Percentiles rank a stretch among this genome's conserved stretches.
These are phyloP conservation scores for Melanotus villosus DNA, from an alignment of 2,888 invertebrate genomes.

Conservation along the genomic window DNA sequence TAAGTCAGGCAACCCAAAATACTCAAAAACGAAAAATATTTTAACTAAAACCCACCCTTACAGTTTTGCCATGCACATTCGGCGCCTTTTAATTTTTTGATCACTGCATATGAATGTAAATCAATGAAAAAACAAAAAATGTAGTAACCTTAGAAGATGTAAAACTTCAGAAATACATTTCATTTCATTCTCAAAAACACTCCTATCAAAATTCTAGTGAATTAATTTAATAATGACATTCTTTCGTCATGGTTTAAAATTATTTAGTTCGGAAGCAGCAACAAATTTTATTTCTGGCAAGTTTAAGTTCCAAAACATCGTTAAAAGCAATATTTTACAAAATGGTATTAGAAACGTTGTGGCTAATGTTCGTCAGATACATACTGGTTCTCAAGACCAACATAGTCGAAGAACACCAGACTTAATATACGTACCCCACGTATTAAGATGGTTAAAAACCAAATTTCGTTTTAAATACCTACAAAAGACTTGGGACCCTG, in stretches of 20 bases:
- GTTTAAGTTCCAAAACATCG: neutral
- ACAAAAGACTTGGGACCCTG: conserved; percentile 64
- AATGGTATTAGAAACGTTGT: neutral
- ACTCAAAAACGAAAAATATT: too few relatives aligned
- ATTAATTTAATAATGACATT: conserved; percentile 24
- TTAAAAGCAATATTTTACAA: neutral
- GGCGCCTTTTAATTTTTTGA: too few relatives aligned
- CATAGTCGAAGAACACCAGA: conserved; percentile 58
- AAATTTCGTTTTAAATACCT: conserved; percentile 65
- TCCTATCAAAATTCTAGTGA: conserved; percentile 24
- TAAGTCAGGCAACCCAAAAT: too few relatives aligned
- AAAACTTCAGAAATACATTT: neutral
- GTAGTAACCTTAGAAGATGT: too few relatives aligned
- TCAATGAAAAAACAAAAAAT: too few relatives aligned
- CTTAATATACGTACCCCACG: conserved; percentile 65
- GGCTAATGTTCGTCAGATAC: neutral
- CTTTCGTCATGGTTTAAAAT: conserved; percentile 9
- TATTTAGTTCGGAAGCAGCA: neutral
- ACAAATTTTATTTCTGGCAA: neutral
- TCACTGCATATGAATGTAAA: too few relatives aligned
- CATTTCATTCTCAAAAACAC: conserved; percentile 4
- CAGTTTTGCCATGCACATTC: too few relatives aligned
- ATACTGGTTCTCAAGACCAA: neutral
- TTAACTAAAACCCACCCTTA: too few relatives aligned
- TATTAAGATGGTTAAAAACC: conserved; percentile 64